Evolutionary conservation across 1,140 invertebrate genomes (phyloP).

Genomic region (Drosophila mauritiana): DNA sequence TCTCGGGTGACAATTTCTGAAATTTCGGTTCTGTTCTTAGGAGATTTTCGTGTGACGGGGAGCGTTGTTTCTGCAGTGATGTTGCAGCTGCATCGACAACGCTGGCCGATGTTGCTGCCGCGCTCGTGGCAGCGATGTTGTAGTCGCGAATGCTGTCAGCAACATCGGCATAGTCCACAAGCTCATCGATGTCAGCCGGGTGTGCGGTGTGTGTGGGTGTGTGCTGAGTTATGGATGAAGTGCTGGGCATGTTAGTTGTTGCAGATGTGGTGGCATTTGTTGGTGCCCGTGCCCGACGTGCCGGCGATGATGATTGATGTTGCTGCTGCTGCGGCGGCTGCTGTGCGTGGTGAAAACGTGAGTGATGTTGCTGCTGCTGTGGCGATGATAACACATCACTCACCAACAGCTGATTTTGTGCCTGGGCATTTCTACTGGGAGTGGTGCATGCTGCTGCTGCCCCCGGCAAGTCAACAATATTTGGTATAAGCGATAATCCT

Average conservation of each 20-base stretch:
- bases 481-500: conserved; percentile 79
- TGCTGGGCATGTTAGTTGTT: conserved; percentile 52
- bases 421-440: conserved; percentile 60
- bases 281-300: conserved; percentile 46
- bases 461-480: conserved; percentile 71
- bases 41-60: conserved; percentile 78
- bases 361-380: conserved; percentile 54
- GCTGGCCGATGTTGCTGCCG: conserved; percentile 39
- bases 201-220: conserved; percentile 49
- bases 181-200: conserved; percentile 61
- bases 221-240: conserved; percentile 48
- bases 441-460: conserved; percentile 25
- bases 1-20: conserved; percentile 83
- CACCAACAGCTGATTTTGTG: conserved; percentile 71
- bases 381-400: conserved; percentile 65
- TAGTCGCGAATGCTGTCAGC: conserved; percentile 79
- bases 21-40: conserved; percentile 82
- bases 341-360: conserved; percentile 55
- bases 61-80: conserved; percentile 50
- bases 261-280: conserved; percentile 42
- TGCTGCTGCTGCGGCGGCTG: conserved; percentile 48
- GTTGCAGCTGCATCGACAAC: conserved; percentile 44
- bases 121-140: conserved; percentile 37
- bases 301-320: conserved; percentile 42
- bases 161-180: conserved; percentile 82